A percentile compares a stretch with the other conserved stretches of the same genome.
phyloP scores from a whole-genome alignment of 2,797 vertebrate species.

The Enteromius radiatus region DNA sequence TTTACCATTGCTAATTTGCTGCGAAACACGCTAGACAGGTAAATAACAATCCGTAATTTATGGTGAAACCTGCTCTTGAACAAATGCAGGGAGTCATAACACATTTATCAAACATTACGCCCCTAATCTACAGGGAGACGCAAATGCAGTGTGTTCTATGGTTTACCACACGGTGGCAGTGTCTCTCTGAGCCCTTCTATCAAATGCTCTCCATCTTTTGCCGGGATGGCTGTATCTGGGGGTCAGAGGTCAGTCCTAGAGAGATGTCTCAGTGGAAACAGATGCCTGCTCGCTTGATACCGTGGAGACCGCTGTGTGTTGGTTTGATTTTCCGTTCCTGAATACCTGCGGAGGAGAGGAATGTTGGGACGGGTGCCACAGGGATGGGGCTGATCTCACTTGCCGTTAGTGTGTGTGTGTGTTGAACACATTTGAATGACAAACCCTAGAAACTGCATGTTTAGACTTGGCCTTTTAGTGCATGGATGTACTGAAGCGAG shows the following conservation, averaged over 20 bases:
- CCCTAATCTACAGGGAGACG: slow-evolving; percentile 39
- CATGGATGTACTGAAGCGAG: neutral
- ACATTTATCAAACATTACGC: slow-evolving; percentile 10
- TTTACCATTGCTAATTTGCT: slow-evolving; percentile 15
- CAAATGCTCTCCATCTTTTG: slow-evolving; percentile 4
- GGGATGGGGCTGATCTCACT: slow-evolving; percentile 47
- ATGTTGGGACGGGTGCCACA: slow-evolving; percentile 49
- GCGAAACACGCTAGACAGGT: neutral
- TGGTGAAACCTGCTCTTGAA: slow-evolving; percentile 28
- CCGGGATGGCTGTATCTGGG: slow-evolving; percentile 38
- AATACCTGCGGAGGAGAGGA: slow-evolving; percentile 47
- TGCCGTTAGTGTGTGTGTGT: slow-evolving; percentile 32
- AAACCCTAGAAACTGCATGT: slow-evolving; percentile 4
- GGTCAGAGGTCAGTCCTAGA: slow-evolving; percentile 47
- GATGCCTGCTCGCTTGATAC: slow-evolving; percentile 61
- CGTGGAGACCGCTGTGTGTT: slow-evolving; percentile 27
- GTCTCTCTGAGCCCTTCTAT: slow-evolving; percentile 20
- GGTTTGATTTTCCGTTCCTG: slow-evolving; percentile 48
- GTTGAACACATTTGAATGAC: slow-evolving; percentile 12
- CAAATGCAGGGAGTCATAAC: slow-evolving; percentile 47
- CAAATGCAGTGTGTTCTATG: slow-evolving; percentile 42
- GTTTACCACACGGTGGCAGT: slow-evolving; percentile 70
- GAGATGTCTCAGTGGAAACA: slow-evolving; percentile 55
- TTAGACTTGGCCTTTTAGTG: neutral
- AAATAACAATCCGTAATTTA: slow-evolving; percentile 32